Evolutionary conservation across 2,797 vertebrate species (phyloP).

Genomic region (Periophthalmus magnuspinnatus): DNA sequence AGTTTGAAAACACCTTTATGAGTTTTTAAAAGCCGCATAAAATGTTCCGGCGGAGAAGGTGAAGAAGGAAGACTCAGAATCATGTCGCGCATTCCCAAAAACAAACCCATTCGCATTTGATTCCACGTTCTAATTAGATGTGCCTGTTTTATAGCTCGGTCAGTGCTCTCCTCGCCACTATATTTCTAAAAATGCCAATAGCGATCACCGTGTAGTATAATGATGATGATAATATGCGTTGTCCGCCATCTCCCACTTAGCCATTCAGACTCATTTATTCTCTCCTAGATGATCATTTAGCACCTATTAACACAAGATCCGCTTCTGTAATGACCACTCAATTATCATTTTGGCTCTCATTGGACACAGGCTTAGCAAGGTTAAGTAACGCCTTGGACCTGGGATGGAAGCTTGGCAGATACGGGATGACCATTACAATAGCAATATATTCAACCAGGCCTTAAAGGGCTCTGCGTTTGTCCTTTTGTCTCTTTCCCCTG

Average conservation of each 20-base stretch:
- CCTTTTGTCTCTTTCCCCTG: constrained; percentile 32
- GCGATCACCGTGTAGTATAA: constrained; percentile 51
- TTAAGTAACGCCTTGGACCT: constrained; percentile 71
- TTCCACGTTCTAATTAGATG: constrained; percentile 35
- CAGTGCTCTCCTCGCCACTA: constrained; percentile 28
- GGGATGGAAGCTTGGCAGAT: constrained; percentile 57
- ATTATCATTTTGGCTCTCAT: constrained; percentile 69
- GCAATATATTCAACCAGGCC: constrained; percentile 51
- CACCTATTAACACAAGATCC: constrained; percentile 71
- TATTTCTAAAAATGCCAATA: constrained; percentile 52
- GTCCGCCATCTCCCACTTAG: constrained; percentile 55
- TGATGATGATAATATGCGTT: constrained; percentile 58
- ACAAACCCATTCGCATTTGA: constrained; percentile 38
- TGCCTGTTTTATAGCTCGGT: constrained; percentile 27
- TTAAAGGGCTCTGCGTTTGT: constrained; percentile 41
- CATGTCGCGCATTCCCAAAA: constrained; percentile 22
- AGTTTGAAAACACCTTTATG: constrained; percentile 23
- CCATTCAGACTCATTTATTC: constrained; percentile 67
- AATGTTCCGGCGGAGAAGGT: background rate
- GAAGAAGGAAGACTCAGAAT: constrained; percentile 9
- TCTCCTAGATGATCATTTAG: constrained; percentile 72
- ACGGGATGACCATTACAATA: constrained; percentile 57
- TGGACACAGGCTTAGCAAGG: constrained; percentile 65
- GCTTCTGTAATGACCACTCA: constrained; percentile 64
- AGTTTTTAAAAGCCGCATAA: constrained; percentile 18